Percentiles rank a stretch among this genome's conserved stretches.
These are phyloP conservation scores for Brachyalestes nurse DNA, from an alignment of 2,797 vertebrate genomes.

Conservation along the genomic window DNA sequence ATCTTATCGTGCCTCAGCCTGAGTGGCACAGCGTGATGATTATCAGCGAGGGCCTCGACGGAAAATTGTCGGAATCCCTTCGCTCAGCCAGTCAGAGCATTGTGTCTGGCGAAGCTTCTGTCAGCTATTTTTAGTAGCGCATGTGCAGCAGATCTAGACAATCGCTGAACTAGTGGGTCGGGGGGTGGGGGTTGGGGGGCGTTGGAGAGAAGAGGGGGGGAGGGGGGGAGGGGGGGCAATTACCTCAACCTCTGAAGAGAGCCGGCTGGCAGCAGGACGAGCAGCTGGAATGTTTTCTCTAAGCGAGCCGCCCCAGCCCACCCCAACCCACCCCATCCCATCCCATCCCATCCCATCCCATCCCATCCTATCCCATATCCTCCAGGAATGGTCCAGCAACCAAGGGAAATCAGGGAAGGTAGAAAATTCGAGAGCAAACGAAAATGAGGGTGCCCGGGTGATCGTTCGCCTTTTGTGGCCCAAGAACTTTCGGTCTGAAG, in stretches of 20 bases:
- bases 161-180: conserved; percentile 68
- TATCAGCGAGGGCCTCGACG: conserved; percentile 64
- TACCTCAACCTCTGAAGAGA: conserved; percentile 53
- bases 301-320: background rate
- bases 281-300: conserved; percentile 35
- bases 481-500: conserved; percentile 13
- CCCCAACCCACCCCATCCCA: too few species aligned
- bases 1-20: conserved; percentile 68
- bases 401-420: conserved; percentile 34
- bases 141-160: conserved; percentile 73
- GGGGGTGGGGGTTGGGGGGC: too few species aligned
- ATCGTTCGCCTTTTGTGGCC: background rate
- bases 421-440: conserved; percentile 4
- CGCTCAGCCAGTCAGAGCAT: conserved; percentile 72
- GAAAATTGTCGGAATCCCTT: conserved; percentile 72
- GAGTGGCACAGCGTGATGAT: conserved; percentile 73
- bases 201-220: background rate
- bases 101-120: conserved; percentile 74
- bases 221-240: conserved; percentile 44
- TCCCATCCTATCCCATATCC: background rate
- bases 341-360: background rate
- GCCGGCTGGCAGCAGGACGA: conserved; percentile 41
- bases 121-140: conserved; percentile 58
- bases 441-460: conserved; percentile 12
- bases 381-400: conserved; percentile 47